These are phyloP conservation scores for Lagopus muta DNA, from an alignment of 2,113 vertebrate genomes.

Conservation along the genomic window DNA sequence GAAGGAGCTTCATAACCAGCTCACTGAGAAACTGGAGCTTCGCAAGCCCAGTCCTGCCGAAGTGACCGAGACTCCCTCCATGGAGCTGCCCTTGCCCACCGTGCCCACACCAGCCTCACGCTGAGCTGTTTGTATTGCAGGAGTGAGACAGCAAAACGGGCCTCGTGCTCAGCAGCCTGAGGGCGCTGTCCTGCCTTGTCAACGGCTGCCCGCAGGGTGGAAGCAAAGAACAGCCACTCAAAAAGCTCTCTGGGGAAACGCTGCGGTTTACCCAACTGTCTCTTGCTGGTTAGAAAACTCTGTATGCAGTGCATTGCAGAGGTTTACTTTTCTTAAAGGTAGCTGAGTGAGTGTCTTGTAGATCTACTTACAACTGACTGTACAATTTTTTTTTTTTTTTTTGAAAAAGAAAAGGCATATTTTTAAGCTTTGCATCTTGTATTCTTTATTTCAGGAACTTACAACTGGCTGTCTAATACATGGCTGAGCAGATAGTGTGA, in stretches of 20 bases:
- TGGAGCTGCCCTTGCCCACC: constrained; percentile 89
- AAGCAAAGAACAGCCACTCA: background rate
- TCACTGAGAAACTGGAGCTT: constrained; percentile 88
- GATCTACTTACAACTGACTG: constrained; percentile 9
- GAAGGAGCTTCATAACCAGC: constrained; percentile 90
- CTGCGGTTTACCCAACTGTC: background rate
- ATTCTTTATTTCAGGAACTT: background rate
- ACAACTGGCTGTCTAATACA: background rate
- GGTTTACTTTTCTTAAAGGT: constrained; percentile 33
- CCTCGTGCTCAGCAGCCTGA: background rate
- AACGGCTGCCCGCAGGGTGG: background rate
- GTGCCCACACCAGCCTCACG: constrained; percentile 78
- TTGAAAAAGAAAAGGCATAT: background rate
- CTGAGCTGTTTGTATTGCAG: constrained; percentile 12
- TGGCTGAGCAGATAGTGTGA: background rate
- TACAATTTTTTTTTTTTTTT: background rate
- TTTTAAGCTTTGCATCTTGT: constrained; percentile 46
- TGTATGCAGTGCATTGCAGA: background rate
- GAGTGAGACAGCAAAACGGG: background rate
- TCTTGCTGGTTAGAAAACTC: constrained; percentile 1
- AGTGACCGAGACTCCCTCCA: constrained; percentile 79
- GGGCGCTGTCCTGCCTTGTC: background rate
- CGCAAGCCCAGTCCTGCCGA: constrained; percentile 85
- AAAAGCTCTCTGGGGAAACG: background rate
- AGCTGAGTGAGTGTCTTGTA: constrained; percentile 8